Conservation (phyloP, 2,113 vertebrate genomes). For the Eptesicus fuscus region DNA sequence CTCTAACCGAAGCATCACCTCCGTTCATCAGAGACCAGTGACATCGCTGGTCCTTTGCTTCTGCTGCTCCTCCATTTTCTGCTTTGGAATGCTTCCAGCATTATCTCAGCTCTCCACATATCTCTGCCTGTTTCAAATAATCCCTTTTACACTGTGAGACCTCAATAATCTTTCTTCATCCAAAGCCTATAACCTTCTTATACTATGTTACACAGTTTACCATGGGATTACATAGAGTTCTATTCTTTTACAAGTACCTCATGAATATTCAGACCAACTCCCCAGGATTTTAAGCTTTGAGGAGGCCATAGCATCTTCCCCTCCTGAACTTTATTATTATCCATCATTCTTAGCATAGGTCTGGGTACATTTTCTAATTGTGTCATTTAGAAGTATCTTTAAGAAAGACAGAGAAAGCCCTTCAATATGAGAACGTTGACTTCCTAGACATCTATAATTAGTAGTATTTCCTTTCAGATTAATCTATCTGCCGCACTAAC, state of each 20-base stretch:
- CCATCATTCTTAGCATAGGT: not conserved
- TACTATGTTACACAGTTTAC: not conserved
- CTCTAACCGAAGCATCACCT: not conserved
- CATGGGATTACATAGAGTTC: not conserved
- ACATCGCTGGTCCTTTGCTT: not conserved
- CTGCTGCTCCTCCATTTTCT: not conserved
- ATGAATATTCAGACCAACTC: not conserved
- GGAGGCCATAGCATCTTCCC: not conserved
- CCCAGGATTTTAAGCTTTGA: not conserved
- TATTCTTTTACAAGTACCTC: not conserved
- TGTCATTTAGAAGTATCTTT: slow-evolving; percentile 1
- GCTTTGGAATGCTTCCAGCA: not conserved
- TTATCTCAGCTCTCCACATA: not conserved
- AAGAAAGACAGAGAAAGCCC: not conserved
- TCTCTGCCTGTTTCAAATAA: not conserved
- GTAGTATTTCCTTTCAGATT: not conserved
- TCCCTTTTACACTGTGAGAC: not conserved
- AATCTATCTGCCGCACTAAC: not conserved
- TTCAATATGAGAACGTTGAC: not conserved
- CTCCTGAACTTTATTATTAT: not conserved
- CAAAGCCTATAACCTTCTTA: not conserved
- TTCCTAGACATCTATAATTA: not conserved
- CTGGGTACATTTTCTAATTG: not conserved
- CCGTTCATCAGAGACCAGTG: not conserved
- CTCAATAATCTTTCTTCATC: not conserved